Percentiles rank a stretch among this genome's conserved stretches.
Evolutionary conservation across 2,888 invertebrate genomes (phyloP).

Genomic region (Drosophila algonquin): DNA sequence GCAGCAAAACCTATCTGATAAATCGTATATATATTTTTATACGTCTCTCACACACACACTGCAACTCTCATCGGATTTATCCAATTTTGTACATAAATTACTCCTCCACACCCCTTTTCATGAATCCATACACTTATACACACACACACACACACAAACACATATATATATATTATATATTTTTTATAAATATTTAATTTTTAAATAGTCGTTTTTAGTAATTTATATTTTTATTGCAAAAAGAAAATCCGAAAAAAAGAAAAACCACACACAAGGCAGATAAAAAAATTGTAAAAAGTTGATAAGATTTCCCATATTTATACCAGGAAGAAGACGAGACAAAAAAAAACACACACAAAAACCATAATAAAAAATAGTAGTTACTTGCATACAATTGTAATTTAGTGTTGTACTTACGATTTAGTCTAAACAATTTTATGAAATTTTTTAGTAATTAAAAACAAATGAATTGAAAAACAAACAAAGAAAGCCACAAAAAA

Average conservation of each 20-base stretch:
- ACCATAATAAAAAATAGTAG: conserved; percentile 62
- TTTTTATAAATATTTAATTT: conserved; percentile 74
- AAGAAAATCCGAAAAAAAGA: conserved; percentile 47
- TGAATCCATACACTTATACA: conserved; percentile 15
- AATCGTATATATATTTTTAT: conserved; percentile 47
- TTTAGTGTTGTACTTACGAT: conserved; percentile 81
- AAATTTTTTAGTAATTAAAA: conserved; percentile 77
- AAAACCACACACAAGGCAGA: conserved; percentile 41
- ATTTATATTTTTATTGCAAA: conserved; percentile 79
- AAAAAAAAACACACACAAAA: conserved; percentile 18
- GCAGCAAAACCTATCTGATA: conserved; percentile 39
- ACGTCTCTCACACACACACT: conserved; percentile 25
- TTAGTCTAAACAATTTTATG: conserved; percentile 81
- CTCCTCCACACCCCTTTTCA: conserved; percentile 23
- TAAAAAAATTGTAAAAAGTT: conserved; percentile 71
- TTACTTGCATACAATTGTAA: conserved; percentile 79
- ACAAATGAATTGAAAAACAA: conserved; percentile 73
- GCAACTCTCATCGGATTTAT: conserved; percentile 29
- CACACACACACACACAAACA: conserved; percentile 27
- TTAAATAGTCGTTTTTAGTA: conserved; percentile 80
- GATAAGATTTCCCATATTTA: conserved; percentile 63
- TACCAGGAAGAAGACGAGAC: conserved; percentile 47
- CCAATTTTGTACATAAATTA: conserved; percentile 44
- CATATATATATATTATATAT: conserved; percentile 38
- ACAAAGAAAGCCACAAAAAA: conserved; percentile 58